Conservation (phyloP, 2,113 vertebrate species). For the Eira barbara region DNA sequence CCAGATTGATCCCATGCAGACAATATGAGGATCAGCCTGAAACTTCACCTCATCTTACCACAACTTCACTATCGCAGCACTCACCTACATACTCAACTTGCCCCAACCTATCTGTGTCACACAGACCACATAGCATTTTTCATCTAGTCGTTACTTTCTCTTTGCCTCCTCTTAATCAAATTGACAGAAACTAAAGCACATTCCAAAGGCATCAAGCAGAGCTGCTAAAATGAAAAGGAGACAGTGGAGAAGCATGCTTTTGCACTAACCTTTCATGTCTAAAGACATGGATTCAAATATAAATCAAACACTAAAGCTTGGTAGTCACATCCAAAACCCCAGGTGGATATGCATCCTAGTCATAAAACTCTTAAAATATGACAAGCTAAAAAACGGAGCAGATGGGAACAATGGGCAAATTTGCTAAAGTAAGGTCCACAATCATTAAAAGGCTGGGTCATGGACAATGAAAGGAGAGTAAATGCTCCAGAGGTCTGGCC, state of each 20-base stretch:
- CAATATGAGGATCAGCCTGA: background rate
- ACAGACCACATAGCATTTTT: background rate
- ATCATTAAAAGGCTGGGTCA: conserved; percentile 9
- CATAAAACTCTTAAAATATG: conserved; percentile 39
- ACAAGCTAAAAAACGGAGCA: conserved; percentile 36
- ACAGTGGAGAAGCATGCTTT: background rate
- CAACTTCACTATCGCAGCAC: background rate
- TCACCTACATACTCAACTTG: background rate
- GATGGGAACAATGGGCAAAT: conserved; percentile 25
- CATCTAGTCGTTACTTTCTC: conserved; percentile 31
- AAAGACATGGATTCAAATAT: conserved; percentile 40
- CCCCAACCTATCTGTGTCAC: background rate
- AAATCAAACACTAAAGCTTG: conserved; percentile 42
- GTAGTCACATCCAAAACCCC: conserved; percentile 50
- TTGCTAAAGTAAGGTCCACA: background rate
- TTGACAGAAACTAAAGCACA: conserved; percentile 54
- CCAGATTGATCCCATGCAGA: background rate
- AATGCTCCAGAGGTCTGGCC: background rate
- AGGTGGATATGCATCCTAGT: conserved; percentile 8
- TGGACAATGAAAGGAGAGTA: background rate
- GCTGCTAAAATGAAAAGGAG: conserved; percentile 30
- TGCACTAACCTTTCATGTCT: conserved; percentile 11
- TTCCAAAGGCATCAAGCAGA: conserved; percentile 41
- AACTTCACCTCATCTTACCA: background rate
- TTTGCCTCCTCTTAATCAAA: conserved; percentile 54